Conservation (phyloP, 2,888 invertebrate species). For the Amblyjoppa fuscipennis region DNA sequence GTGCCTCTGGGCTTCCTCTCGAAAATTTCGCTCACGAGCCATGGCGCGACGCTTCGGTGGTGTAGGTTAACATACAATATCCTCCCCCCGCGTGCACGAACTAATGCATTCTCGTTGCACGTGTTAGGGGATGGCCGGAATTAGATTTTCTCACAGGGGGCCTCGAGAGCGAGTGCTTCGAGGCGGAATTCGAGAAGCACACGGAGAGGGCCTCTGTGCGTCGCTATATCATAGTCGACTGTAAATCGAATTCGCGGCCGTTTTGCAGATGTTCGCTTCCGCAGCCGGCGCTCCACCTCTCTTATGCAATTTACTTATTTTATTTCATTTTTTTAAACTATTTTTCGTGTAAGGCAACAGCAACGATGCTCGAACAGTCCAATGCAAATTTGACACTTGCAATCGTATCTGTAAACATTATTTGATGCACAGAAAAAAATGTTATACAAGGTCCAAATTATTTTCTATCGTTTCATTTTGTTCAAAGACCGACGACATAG, state of each 20-base stretch:
- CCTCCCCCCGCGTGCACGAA: background rate
- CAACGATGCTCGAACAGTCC: too few relatives aligned
- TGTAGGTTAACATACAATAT: conserved; percentile 15
- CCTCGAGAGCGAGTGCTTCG: background rate
- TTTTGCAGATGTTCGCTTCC: background rate
- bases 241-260: conserved; percentile 13
- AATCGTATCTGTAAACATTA: too few relatives aligned
- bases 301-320: background rate
- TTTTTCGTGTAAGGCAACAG: too few relatives aligned
- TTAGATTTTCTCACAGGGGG: conserved; percentile 39
- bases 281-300: background rate
- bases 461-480: too few relatives aligned
- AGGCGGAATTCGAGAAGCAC: conserved; percentile 21
- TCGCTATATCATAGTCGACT: background rate
- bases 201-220: conserved; percentile 1
- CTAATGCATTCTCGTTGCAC: conserved; percentile 59
- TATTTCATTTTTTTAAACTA: background rate
- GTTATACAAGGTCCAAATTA: too few relatives aligned
- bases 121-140: conserved; percentile 37
- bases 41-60: conserved; percentile 9
- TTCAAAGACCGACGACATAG: too few relatives aligned
- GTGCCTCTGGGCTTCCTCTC: conserved; percentile 8
- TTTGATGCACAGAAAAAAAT: too few relatives aligned
- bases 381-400: too few relatives aligned
- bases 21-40: conserved; percentile 50